Percentiles rank a stretch among this genome's conserved stretches.
Conservation (phyloP, 2,113 vertebrate genomes). For the Aythya baeri region DNA sequence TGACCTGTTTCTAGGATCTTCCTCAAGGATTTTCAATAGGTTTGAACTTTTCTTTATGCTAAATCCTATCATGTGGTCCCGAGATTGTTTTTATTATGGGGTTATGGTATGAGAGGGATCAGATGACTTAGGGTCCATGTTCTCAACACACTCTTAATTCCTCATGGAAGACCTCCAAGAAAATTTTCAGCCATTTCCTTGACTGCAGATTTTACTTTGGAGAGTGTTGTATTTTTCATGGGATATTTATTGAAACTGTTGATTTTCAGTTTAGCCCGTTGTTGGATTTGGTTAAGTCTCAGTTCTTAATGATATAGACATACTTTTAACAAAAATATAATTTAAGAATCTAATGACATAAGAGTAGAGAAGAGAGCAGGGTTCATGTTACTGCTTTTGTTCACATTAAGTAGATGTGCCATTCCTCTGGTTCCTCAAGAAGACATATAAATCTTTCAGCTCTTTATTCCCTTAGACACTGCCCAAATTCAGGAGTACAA, state of each 20-base stretch:
- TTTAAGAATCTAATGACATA: conserved; percentile 7
- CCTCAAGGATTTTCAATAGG: conserved; percentile 12
- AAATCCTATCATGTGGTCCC: conserved; percentile 32
- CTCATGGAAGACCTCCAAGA: conserved; percentile 1
- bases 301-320: background rate
- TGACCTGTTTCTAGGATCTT: background rate
- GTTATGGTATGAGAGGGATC: background rate
- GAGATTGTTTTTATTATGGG: background rate
- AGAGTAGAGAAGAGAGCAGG: background rate
- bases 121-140: background rate
- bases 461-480: background rate
- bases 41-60: conserved; percentile 34
- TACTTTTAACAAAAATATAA: conserved; percentile 13
- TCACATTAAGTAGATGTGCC: background rate
- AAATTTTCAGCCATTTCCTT: background rate
- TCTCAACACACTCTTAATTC: background rate
- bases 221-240: background rate
- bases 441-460: background rate
- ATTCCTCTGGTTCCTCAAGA: background rate
- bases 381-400: background rate
- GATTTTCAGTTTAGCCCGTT: background rate
- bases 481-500: background rate
- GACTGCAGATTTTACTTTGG: background rate
- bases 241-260: background rate
- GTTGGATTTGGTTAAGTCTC: background rate